Percentiles rank a stretch among this genome's conserved stretches.
phyloP scores from a whole-genome alignment of 2,113 vertebrate species.

The Bufo bufo region DNA sequence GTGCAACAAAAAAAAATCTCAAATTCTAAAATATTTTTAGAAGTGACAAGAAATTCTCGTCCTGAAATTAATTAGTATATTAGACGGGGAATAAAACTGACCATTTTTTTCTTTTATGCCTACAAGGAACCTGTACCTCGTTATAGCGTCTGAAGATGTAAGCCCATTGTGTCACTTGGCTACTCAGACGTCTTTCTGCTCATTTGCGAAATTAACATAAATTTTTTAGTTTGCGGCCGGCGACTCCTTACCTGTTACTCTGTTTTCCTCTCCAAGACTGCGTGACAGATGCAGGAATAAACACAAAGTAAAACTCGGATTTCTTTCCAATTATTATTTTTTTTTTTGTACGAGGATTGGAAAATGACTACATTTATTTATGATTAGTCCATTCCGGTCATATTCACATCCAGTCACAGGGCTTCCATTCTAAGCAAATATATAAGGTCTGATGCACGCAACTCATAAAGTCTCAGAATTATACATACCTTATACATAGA shows the following conservation, averaged over 20 bases:
- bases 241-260: constrained; percentile 40
- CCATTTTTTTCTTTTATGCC: constrained; percentile 35
- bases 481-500: too few relatives aligned
- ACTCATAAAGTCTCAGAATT: too few relatives aligned
- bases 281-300: constrained; percentile 6
- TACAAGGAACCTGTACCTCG: constrained; percentile 17
- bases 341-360: not conserved
- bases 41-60: constrained; percentile 66
- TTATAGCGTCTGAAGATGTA: constrained; percentile 59
- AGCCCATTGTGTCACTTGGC: constrained; percentile 54
- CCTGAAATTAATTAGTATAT: constrained; percentile 63
- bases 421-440: not conserved
- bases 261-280: not conserved
- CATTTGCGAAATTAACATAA: constrained; percentile 48
- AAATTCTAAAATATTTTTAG: constrained; percentile 46
- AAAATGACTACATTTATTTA: constrained; percentile 18
- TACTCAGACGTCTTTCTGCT: constrained; percentile 11
- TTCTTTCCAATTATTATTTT: constrained; percentile 46
- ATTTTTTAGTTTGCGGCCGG: constrained; percentile 19
- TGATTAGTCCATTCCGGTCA: not conserved
- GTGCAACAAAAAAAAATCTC: constrained; percentile 65
- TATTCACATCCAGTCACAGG: constrained; percentile 21
- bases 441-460: not conserved
- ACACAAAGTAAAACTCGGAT: not conserved
- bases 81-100: constrained; percentile 56